Base-by-base conservation (phyloP, 2,888 invertebrate genomes). In the Erannis defoliaria region DNA sequence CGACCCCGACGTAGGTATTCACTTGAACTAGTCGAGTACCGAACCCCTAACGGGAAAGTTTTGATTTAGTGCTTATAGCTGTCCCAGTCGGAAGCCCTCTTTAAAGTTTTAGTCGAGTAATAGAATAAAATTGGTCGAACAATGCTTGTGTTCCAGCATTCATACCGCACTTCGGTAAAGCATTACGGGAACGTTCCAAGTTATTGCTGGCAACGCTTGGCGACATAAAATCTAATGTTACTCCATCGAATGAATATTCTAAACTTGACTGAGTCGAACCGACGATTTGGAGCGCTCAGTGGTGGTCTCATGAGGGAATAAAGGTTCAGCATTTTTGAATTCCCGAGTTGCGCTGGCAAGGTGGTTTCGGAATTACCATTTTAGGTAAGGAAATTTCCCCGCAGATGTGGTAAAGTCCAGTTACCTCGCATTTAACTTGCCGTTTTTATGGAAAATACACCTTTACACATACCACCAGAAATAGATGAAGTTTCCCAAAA, bases 31-130 rank as follows among this genome's bases (percentile, higher is more conserved):
- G 80, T 81, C 72, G 81, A 81, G 81, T 72, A 81, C 75, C 78
- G 77, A 79, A 78, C 80, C 81, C 78, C 78, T 81, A 83, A 83
- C 82, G 88, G 81, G 76, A 84, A 91, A 92, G 93, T 92, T 92
- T 90, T 92, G 92, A 92, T 91, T 92, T 92, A 92, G 87, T 87
- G 87, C 90, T 89, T 89, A 90, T 90, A 88, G 86, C 88, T 86
- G 87, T 86, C 87, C 80, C 85, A 83, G 83, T 81, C 81, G 84
- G 79, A 82, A 82, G 79, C 78, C 86, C 88, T 89, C 89, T 90
- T 90, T 87, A 89, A 90, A 90, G 83, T 91, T 90, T 86, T 81
- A 87, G 85, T 78, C 79, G 81, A 82, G 85, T 90, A 89, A 91
- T 90, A 88, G 93, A 92, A 91, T 92, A 90, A 91, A 92, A 90